A percentile compares a stretch with the other conserved stretches of the same genome.
These are phyloP conservation scores for Synergus umbraculus DNA, from an alignment of 2,888 invertebrate species.

Conservation along the genomic window DNA sequence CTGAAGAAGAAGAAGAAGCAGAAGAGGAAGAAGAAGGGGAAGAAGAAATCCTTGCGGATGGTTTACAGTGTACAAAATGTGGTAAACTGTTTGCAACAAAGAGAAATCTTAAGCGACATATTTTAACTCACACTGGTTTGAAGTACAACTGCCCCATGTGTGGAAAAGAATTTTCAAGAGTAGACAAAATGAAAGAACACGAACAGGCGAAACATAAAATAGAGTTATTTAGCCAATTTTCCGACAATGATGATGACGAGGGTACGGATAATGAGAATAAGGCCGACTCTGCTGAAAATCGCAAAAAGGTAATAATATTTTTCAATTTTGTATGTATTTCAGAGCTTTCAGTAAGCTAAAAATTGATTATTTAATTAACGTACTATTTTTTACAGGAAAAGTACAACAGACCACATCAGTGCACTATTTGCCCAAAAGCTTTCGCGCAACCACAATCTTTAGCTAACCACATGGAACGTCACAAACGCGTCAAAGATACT, in stretches of 20 bases:
- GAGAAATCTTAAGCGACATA: slow-evolving; percentile 70
- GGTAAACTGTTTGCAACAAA: slow-evolving; percentile 72
- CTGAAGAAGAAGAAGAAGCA: slow-evolving; percentile 50
- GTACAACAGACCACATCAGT: slow-evolving; percentile 68
- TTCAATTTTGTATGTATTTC: not conserved
- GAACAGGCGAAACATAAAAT: slow-evolving; percentile 71
- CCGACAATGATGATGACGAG: slow-evolving; percentile 66
- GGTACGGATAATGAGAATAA: slow-evolving; percentile 64
- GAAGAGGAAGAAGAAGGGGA: slow-evolving; percentile 58
- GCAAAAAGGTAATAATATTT: slow-evolving; percentile 64
- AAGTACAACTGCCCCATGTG: slow-evolving; percentile 69
- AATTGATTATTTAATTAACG: not conserved
- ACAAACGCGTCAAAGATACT: slow-evolving; percentile 69
- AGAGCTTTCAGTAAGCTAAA: no score
- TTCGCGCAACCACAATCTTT: slow-evolving; percentile 71
- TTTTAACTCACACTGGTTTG: slow-evolving; percentile 71
- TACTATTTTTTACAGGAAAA: slow-evolving; percentile 64
- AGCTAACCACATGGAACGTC: slow-evolving; percentile 72
- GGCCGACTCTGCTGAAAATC: slow-evolving; percentile 55
- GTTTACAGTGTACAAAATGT: slow-evolving; percentile 71
- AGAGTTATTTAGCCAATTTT: slow-evolving; percentile 67
- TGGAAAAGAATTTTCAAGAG: slow-evolving; percentile 70
- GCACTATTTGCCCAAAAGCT: slow-evolving; percentile 70
- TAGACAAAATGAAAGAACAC: slow-evolving; percentile 71
- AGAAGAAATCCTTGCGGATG: slow-evolving; percentile 64